Conservation (phyloP, 2,888 invertebrate genomes). For the Hesperia comma region DNA sequence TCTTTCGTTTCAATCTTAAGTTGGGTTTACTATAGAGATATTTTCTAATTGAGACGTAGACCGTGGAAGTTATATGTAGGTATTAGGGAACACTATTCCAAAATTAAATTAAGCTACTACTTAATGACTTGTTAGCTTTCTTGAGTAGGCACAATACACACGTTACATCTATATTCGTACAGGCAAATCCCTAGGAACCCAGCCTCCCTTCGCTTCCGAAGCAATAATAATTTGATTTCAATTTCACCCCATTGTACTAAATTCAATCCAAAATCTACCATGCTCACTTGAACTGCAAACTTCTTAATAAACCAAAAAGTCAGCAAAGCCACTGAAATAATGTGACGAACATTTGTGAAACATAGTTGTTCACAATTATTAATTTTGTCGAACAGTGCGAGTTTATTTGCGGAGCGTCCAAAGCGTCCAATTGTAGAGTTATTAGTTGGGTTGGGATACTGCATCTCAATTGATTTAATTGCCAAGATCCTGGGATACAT, state of each 20-base stretch:
- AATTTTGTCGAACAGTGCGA: slow-evolving; percentile 26
- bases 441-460: slow-evolving; percentile 33
- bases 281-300: no score
- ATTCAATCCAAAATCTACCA: no score
- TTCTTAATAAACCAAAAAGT: not conserved
- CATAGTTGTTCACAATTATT: slow-evolving; percentile 4
- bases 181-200: no score
- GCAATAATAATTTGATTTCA: no score
- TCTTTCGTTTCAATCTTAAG: no score
- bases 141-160: no score
- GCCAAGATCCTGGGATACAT: slow-evolving; percentile 34
- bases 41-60: not conserved
- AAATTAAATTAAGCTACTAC: not conserved
- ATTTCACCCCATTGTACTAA: no score
- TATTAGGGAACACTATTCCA: not conserved
- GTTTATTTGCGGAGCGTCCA: slow-evolving; percentile 32
- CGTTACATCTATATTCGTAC: no score
- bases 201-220: no score
- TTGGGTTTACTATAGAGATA: no score
- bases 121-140: no score
- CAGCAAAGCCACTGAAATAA: not conserved
- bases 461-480: slow-evolving; percentile 37
- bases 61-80: not conserved
- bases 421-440: slow-evolving; percentile 31
- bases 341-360: not conserved